Evolutionary conservation across 2,797 vertebrate species (phyloP), one percentile per base, ranked within the genome.

Genomic region (Neosilurus hyrtlii): DNA sequence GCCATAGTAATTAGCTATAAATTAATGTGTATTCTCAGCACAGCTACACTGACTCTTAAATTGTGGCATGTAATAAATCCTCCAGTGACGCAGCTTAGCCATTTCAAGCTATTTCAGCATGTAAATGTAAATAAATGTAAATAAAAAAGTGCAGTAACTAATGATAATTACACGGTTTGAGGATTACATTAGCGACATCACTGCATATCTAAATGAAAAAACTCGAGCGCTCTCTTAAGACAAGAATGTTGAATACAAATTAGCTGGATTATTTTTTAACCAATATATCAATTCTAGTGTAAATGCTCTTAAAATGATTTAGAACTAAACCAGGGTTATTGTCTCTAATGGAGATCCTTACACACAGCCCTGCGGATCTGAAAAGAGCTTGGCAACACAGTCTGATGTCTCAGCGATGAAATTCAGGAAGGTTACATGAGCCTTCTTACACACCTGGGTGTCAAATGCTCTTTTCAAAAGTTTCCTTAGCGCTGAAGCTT

Each of bases 381-480:
- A 56, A 79, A 81, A 49, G 30, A 70, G 67, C 71, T 26, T 66
- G 61, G 80, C 51, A n/a, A 52, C 24, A 75, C 24, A 9, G 1
- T 30, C 80, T 73, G 75, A 73, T 16, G 37, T 66, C 59, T 57
- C 16, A 52, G 26, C n/a, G 49, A 35, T 35, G 80, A 85, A 75
- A 70, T 26, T 66, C 81, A 54, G 51, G 76, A 66, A 24, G 26
- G 75, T 61, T 65, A 85, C 68, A 18, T 75, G 84, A 80, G 81
- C 37, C 62, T 56, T 62, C 65, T 56, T 24, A 56, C 77, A 30
- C 63, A 26, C 59, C 51, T 59, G 70, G 59, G 87, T 76, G 77
- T 80, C 67, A 65, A 68, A 61, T 56, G 84, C 72, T 57, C 86
- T 12, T 83, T 82, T 82, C 79, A 78, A 65, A 63, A 49, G 75